Evolutionary conservation across 2,888 invertebrate species (phyloP), one percentile per base, ranked within the genome.

Genomic region (Apantesis nais): DNA sequence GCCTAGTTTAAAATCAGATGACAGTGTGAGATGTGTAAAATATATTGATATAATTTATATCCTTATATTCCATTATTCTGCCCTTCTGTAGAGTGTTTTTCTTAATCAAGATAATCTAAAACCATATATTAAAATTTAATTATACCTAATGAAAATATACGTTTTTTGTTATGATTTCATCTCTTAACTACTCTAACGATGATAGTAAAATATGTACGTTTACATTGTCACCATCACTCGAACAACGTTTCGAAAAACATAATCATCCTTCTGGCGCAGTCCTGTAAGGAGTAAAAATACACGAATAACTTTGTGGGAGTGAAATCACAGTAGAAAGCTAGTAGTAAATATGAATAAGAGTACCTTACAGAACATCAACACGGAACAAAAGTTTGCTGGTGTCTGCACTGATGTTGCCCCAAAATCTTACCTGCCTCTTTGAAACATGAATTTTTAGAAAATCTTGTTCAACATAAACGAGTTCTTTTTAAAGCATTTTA

Each of bases 401-500:
- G 9, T 52, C n/a, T 52, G n/a, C 48, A 52, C 44, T 44, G 44
- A 19, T 44, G 12, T 4, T 44, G 44, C 16, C 16, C 19, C 44
- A 44, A 41, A 44, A 44, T 52, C n/a, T 52, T 52, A 52, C 48
- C 48, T 52, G 48, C 48, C n/a, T 22, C 7, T n/a, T n/a, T 19
- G 48, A 9, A n/a, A 25, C 55, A 25, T 55, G 29, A 58, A 8
- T 67, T 48, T 73, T 67, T 63, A 74, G 64, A 67, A 78, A 71
- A 72, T 8, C 62, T 65, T 58, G 39, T 4, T 25, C 44, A 52
- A 52, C 62, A 16, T 29, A 44, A 61, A 61, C 31, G 29, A 69
- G 52, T 37, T 19, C 11, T 52, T 69, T 58, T 31, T 55, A 44
- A 66, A 77, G 73, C 67, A 66, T 69, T 76, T 74, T 70, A 72